Percentiles rank a stretch among this genome's conserved stretches.
phyloP scores from a whole-genome alignment of 2,797 vertebrate genomes.

The Carapus acus region DNA sequence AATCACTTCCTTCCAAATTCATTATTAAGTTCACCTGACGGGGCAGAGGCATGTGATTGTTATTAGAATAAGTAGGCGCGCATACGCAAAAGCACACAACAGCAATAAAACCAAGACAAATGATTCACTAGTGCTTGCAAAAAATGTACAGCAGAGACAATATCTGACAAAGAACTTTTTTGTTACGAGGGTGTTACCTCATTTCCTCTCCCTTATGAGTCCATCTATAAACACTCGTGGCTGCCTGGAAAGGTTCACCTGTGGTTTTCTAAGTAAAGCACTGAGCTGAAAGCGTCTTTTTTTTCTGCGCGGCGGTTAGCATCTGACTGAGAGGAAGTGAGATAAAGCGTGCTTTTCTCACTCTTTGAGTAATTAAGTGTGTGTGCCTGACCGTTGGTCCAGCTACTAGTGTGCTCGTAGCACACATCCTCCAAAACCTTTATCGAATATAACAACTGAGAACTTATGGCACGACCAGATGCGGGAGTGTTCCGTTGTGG shows the following conservation, averaged over 20 bases:
- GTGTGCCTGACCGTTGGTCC: background rate
- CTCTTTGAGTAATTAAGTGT: conserved; percentile 13
- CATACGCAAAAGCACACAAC: background rate
- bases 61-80: background rate
- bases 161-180: conserved; percentile 12
- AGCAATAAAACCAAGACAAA: background rate
- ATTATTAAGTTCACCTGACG: conserved; percentile 95
- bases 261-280: conserved; percentile 20
- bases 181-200: background rate
- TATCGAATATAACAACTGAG: conserved; percentile 15
- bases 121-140: background rate
- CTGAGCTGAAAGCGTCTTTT: conserved; percentile 16
- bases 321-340: conserved; percentile 20
- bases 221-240: conserved; percentile 18
- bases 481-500: background rate
- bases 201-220: no score
- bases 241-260: conserved; percentile 38
- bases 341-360: background rate
- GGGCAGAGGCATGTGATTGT: conserved; percentile 10
- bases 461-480: conserved; percentile 14
- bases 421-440: conserved; percentile 20
- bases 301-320: conserved; percentile 7
- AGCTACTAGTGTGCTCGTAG: conserved; percentile 22
- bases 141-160: background rate
- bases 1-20: conserved; percentile 97